phyloP scores from a whole-genome alignment of 2,797 vertebrate species.

The Macropus fuliginosus region DNA sequence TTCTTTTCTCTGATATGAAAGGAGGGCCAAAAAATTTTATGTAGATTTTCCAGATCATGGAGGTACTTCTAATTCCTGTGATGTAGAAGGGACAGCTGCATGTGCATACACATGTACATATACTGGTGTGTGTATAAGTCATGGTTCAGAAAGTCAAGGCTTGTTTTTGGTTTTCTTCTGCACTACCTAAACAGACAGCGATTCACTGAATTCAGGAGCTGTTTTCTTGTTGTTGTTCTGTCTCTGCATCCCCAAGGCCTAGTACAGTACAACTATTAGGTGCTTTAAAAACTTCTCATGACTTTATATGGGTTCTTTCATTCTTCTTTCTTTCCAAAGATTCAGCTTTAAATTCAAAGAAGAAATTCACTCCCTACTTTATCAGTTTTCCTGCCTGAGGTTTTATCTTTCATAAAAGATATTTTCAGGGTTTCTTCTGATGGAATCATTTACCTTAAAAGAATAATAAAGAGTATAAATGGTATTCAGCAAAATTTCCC shows the following conservation, averaged over 20 bases:
- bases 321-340: not conserved
- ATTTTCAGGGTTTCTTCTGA: not conserved
- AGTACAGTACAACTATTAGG: not conserved
- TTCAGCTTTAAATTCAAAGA: not conserved
- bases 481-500: not conserved
- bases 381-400: not conserved
- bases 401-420: not conserved
- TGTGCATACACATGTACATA: too few relatives aligned
- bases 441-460: too few relatives aligned
- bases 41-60: not conserved
- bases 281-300: not conserved
- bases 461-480: not conserved
- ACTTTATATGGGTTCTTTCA: not conserved
- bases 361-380: not conserved
- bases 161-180: not conserved
- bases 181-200: too few relatives aligned
- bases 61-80: too few relatives aligned
- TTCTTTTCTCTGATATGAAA: not conserved
- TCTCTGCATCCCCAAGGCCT: not conserved
- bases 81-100: too few relatives aligned
- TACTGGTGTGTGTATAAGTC: too few relatives aligned
- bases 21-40: not conserved
- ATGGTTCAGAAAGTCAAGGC: not conserved
- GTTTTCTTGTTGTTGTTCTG: not conserved
- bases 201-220: not conserved